phyloP scores from a whole-genome alignment of 1,140 invertebrate species.

The Dryas iulia region DNA sequence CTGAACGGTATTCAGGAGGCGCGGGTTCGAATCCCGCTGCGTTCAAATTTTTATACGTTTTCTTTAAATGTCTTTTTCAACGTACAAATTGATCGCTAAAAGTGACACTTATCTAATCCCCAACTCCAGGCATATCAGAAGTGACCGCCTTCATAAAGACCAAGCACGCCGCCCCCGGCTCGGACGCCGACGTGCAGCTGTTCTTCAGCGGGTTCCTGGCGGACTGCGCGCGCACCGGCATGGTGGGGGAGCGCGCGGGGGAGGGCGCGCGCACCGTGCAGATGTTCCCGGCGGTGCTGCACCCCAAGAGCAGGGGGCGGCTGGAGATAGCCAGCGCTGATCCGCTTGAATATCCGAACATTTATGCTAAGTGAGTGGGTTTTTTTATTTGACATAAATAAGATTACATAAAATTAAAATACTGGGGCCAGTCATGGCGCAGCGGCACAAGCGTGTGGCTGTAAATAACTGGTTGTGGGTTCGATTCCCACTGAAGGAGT shows the following conservation, averaged over 20 bases:
- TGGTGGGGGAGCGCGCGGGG: constrained; percentile 87
- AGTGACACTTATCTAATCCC: too few relatives aligned
- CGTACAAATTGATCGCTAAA: too few relatives aligned
- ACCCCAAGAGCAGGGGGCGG: constrained; percentile 91
- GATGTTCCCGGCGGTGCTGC: constrained; percentile 84
- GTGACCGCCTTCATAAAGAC: constrained; percentile 91
- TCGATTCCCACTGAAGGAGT: too few relatives aligned
- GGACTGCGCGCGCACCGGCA: constrained; percentile 90
- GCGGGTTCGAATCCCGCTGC: too few relatives aligned
- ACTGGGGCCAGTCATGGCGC: too few relatives aligned
- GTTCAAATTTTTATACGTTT: too few relatives aligned
- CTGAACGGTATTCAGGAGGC: too few relatives aligned
- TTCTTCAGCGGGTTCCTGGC: constrained; percentile 93
- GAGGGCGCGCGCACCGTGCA: constrained; percentile 83
- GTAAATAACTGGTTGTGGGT: too few relatives aligned
- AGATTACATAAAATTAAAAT: too few relatives aligned
- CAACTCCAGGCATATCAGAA: constrained; percentile 85
- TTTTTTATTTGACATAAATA: too few relatives aligned
- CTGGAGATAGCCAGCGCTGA: constrained; percentile 86
- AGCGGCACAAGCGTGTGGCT: too few relatives aligned
- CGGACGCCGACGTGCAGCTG: constrained; percentile 91
- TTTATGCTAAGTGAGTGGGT: constrained; percentile 68
- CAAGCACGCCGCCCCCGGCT: constrained; percentile 86
- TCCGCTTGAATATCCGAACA: constrained; percentile 82
- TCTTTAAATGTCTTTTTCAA: too few relatives aligned